Percentiles rank a stretch among this genome's conserved stretches.
Conservation (phyloP, 1,140 invertebrate genomes). For the Neuroterus valhalla region DNA sequence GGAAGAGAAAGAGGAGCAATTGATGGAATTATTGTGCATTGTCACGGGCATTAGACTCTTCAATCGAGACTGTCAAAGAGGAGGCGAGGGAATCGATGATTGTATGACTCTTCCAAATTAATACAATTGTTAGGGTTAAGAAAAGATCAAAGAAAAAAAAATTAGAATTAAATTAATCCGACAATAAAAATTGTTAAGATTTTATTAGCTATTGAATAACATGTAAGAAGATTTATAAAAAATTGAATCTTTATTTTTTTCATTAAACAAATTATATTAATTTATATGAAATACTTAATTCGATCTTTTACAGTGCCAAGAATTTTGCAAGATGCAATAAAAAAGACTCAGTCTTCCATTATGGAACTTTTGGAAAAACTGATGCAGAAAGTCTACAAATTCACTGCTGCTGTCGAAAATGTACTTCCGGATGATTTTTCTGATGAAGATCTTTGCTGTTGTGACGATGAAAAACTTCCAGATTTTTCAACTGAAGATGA, state of each 20-base stretch:
- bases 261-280: too few relatives aligned
- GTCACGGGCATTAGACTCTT: constrained; percentile 81
- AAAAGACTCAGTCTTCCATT: constrained; percentile 73
- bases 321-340: constrained; percentile 77
- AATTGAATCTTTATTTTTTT: too few relatives aligned
- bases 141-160: too few relatives aligned
- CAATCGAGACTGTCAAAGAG: constrained; percentile 80
- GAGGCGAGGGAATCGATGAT: constrained; percentile 80
- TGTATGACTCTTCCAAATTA: constrained; percentile 70
- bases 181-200: too few relatives aligned
- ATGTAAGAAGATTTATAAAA: too few relatives aligned
- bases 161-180: too few relatives aligned
- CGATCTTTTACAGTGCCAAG: constrained; percentile 74
- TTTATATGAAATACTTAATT: background rate
- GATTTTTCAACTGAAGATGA: constrained; percentile 58
- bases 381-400: constrained; percentile 79
- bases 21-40: constrained; percentile 77
- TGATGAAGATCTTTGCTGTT: constrained; percentile 47
- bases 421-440: constrained; percentile 53
- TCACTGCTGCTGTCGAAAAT: constrained; percentile 77
- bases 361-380: constrained; percentile 75
- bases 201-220: too few relatives aligned
- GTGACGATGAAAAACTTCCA: constrained; percentile 37
- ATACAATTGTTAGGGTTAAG: background rate
- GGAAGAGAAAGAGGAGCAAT: constrained; percentile 74